Conservation (phyloP, 2,888 invertebrate species). For the Marronus borbonicus region DNA sequence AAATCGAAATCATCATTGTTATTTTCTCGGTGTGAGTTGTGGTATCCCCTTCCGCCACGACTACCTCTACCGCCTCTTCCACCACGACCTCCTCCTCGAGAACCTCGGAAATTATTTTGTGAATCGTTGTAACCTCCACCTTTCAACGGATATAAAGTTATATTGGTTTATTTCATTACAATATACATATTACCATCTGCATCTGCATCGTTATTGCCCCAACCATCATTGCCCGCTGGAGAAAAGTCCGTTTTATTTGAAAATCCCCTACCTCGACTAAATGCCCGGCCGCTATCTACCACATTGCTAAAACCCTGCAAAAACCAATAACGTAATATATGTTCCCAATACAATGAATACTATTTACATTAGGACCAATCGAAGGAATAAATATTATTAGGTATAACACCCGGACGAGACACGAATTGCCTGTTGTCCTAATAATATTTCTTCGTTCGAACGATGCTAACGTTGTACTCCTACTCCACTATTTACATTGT, state of each 20-base stretch:
- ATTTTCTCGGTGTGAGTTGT: conserved; percentile 55
- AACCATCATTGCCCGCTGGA: conserved; percentile 55
- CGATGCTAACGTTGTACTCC: no score
- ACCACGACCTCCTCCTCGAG: conserved; percentile 41
- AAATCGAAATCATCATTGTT: conserved; percentile 55
- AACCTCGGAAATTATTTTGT: conserved; percentile 34
- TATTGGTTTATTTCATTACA: background rate
- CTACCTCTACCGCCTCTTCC: conserved; percentile 52
- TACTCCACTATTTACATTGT: conserved; percentile 52
- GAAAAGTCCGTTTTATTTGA: conserved; percentile 54
- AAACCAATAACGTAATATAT: conserved; percentile 3
- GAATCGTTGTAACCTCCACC: conserved; percentile 52
- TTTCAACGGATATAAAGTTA: background rate
- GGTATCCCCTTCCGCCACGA: conserved; percentile 54
- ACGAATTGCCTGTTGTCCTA: no score
- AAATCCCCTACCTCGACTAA: conserved; percentile 50
- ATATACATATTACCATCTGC: conserved; percentile 48
- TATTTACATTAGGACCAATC: conserved; percentile 51
- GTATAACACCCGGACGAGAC: no score
- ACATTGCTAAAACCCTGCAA: conserved; percentile 25
- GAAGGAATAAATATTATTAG: no score
- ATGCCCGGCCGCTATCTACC: conserved; percentile 47
- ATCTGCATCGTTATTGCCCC: conserved; percentile 52
- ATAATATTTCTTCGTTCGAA: no score
- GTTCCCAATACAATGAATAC: conserved; percentile 2